These are phyloP conservation scores for Microctonus brassicae DNA, from an alignment of 2,888 invertebrate species.

Conservation along the genomic window DNA sequence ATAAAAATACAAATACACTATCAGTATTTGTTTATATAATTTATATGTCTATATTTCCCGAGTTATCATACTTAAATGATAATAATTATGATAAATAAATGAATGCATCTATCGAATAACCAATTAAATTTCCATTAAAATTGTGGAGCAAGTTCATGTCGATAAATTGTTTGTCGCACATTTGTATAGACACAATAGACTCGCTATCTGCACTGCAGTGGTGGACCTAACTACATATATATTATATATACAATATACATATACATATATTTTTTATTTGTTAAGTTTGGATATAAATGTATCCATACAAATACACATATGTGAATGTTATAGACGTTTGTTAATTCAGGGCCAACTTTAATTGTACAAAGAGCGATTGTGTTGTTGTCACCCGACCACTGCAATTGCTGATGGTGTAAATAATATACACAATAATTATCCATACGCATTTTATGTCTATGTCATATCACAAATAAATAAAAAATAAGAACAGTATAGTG, in stretches of 20 bases:
- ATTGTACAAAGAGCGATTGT: slow-evolving; percentile 8
- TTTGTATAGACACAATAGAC: slow-evolving; percentile 3
- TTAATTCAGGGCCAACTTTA: slow-evolving; percentile 28
- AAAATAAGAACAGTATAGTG: background rate
- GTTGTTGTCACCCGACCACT: slow-evolving; percentile 11
- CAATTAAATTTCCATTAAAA: slow-evolving; percentile 20
- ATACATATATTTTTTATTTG: background rate
- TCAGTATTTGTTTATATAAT: too few species aligned
- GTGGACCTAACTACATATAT: background rate
- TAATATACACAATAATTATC: background rate
- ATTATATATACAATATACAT: background rate
- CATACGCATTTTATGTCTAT: background rate
- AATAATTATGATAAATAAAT: background rate
- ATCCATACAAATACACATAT: background rate
- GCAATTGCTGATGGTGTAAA: too few species aligned
- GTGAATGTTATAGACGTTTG: background rate
- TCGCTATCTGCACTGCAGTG: slow-evolving; percentile 1
- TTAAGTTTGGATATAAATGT: background rate
- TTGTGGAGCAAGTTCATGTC: background rate
- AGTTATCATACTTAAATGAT: background rate
- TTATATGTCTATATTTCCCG: too few species aligned
- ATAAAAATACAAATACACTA: too few species aligned
- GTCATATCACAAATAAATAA: background rate
- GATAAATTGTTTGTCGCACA: slow-evolving; percentile 8
- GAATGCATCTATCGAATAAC: background rate